Evolutionary conservation across 2,113 vertebrate species (phyloP).

Genomic region (Macquaria ambigua): DNA sequence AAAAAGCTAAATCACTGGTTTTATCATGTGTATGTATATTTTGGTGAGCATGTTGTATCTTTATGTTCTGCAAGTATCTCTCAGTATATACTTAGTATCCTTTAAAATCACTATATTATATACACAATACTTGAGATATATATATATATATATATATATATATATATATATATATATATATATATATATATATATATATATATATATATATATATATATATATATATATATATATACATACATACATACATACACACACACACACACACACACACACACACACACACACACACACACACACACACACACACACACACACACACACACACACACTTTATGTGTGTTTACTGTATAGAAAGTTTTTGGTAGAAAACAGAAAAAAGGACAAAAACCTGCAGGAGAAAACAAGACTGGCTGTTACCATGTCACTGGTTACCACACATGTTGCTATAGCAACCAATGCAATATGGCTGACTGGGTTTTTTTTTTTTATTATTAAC

Average conservation of each 20-base stretch:
- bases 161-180: no score
- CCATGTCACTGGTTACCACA: constrained; percentile 53
- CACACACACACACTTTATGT: neutral
- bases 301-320: no score
- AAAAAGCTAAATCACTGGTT: constrained; percentile 25
- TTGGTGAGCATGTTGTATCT: neutral
- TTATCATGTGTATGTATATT: constrained; percentile 1
- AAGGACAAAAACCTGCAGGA: constrained; percentile 17
- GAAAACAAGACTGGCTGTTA: constrained; percentile 29
- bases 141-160: no score
- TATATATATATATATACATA: no score
- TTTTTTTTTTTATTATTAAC: neutral
- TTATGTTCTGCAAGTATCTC: neutral
- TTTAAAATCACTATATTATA: neutral
- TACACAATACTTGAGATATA: no score
- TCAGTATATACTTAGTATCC: neutral
- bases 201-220: no score
- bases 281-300: no score
- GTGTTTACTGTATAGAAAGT: constrained; percentile 1
- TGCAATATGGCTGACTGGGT: constrained; percentile 60
- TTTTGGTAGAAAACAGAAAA: neutral
- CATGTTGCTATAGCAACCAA: constrained; percentile 59
- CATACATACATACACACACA: no score
- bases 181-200: no score
- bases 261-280: no score